Evolutionary conservation across 2,113 vertebrate species (phyloP), one percentile per base, ranked within the genome.

Genomic region (Salvelinus alpinus): DNA sequence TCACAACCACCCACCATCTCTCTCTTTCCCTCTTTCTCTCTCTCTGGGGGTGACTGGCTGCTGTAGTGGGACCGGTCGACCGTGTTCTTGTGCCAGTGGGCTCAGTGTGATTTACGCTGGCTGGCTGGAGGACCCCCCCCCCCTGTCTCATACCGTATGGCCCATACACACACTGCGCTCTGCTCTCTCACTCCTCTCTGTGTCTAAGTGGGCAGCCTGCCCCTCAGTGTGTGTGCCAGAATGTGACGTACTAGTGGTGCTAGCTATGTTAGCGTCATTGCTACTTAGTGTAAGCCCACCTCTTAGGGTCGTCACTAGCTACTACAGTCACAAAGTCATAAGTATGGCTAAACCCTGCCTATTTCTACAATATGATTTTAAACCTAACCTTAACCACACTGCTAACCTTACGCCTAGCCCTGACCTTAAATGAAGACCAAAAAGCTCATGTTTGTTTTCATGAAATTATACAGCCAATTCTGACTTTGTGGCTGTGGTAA

Each of bases 41-140:
- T 86, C 85, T 82, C 75, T 81, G 76, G 81, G 83, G 79, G 88
- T 87, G 86, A 89, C 86, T 86, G 88, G 81, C 84, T 80, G 81
- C 80, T 86, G 81, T 85, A 81, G 86, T 89, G 72, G 78, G 75
- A 81, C 86, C 64, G 76, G 67, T 68, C 88, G 82, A 18, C 54
- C 59, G 14, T 84, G 86, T 89, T 87, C 86, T 81, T 86, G 88
- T 85, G 87, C 90, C 90, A 90, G 81, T 84, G 80, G 84, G 88
- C 71, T 47, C 64, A 67, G 75, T 59, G 88, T 83, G 90, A 91
- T 92, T 91, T 92, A 89, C 90, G 92, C 86, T 90, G 78, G 79
- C 84, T 87, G 86, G 85, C 91, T 88, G 38, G 38, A 44, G 38
- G 38, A 44, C 38, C 38, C 81, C 72, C 81, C 85, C 88, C 79